phyloP scores from a whole-genome alignment of 2,888 invertebrate species.

The Imbricaverruca yamaguchii region DNA sequence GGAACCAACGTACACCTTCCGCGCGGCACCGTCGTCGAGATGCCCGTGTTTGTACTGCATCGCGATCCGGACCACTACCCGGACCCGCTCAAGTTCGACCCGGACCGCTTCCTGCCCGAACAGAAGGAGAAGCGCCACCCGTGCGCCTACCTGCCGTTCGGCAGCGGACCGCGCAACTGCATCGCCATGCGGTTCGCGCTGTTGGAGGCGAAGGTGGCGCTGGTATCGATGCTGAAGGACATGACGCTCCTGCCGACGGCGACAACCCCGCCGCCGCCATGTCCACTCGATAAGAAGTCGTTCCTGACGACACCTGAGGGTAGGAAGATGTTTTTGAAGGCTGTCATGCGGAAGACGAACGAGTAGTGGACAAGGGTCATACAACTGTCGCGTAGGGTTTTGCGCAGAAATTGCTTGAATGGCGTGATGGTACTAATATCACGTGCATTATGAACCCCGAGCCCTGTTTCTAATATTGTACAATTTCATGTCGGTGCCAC shows the following conservation, averaged over 20 bases:
- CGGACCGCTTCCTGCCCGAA: constrained; percentile 44
- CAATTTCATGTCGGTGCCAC: too few species aligned
- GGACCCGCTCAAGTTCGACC: constrained; percentile 51
- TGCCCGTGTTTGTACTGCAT: constrained; percentile 53
- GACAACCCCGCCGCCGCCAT: not conserved
- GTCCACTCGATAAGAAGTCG: not conserved
- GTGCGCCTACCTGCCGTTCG: constrained; percentile 34
- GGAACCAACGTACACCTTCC: constrained; percentile 28
- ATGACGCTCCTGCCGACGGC: constrained; percentile 41
- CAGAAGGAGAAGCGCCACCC: constrained; percentile 30
- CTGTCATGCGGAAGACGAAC: too few species aligned
- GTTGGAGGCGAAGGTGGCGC: constrained; percentile 46
- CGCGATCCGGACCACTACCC: constrained; percentile 54
- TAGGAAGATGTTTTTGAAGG: too few species aligned
- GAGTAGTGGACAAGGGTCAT: too few species aligned
- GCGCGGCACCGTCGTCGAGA: constrained; percentile 40
- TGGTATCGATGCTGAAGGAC: constrained; percentile 45
- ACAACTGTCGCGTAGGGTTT: too few species aligned
- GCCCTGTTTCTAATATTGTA: too few species aligned
- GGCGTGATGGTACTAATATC: too few species aligned
- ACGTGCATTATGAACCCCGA: too few species aligned
- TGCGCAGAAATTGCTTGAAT: too few species aligned
- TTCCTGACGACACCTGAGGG: not conserved
- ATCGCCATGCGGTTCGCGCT: constrained; percentile 46
- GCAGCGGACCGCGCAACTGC: constrained; percentile 34